phyloP scores from a whole-genome alignment of 2,797 vertebrate species.

The Leuciscus waleckii region DNA sequence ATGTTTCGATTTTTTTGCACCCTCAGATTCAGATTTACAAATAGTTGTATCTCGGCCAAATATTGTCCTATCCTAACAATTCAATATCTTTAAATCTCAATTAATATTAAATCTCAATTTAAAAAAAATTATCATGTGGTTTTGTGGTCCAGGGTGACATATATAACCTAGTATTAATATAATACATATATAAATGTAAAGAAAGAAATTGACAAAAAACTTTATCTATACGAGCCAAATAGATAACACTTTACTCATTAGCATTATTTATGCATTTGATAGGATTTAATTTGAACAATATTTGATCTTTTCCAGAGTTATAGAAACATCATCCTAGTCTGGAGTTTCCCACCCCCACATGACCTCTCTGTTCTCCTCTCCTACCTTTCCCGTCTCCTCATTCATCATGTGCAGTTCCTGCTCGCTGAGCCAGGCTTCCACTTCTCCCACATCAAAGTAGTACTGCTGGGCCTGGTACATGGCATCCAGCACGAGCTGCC shows the following conservation, averaged over 20 bases:
- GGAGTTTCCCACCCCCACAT: neutral
- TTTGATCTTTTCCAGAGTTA: neutral
- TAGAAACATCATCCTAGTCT: neutral
- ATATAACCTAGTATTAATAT: neutral
- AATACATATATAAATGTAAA: neutral
- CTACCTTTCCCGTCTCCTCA: conserved; percentile 94
- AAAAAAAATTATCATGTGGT: no score
- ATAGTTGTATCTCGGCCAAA: no score
- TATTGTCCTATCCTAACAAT: no score
- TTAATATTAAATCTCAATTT: no score
- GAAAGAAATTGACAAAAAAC: no score
- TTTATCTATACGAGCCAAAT: neutral
- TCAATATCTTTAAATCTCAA: no score
- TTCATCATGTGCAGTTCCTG: conserved; percentile 97
- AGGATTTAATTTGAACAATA: neutral
- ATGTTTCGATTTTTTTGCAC: no score
- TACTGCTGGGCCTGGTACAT: conserved; percentile 94
- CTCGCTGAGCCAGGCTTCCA: conserved; percentile 94
- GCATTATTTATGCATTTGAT: neutral
- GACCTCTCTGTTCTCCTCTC: conserved; percentile 12
- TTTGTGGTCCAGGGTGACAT: no score
- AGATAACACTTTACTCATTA: neutral
- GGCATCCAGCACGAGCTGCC: conserved; percentile 87
- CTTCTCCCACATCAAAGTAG: conserved; percentile 90
- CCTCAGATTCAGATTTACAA: no score